phyloP scores from a whole-genome alignment of 2,888 invertebrate genomes.

The Dyspetes luteomarginatus region DNA sequence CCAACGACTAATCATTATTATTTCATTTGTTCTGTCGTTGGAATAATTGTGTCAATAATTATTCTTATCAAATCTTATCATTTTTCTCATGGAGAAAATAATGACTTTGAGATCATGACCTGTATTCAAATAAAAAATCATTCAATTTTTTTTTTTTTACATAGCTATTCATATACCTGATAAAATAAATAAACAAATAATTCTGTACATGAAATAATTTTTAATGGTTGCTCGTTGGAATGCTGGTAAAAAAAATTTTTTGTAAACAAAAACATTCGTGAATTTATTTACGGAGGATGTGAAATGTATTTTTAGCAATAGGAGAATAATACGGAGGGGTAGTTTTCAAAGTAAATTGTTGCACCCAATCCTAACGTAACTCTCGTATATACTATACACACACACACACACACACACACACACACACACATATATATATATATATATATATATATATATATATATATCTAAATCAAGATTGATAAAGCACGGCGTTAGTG shows the following conservation, averaged over 20 bases:
- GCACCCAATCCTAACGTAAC: background rate
- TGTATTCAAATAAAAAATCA: no score
- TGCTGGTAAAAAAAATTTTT: background rate
- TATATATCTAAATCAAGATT: constrained; percentile 77
- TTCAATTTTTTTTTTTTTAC: no score
- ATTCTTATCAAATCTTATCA: no score
- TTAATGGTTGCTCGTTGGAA: background rate
- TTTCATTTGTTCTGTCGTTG: no score
- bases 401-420: no score
- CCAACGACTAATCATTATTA: no score
- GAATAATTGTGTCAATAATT: no score
- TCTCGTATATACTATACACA: background rate
- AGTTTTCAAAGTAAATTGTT: background rate
- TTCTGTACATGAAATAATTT: background rate
- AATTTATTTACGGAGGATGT: background rate
- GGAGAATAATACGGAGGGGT: background rate
- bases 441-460: background rate
- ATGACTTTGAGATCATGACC: no score
- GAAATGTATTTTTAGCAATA: background rate
- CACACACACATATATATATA: no score
- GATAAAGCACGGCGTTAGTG: constrained; percentile 76
- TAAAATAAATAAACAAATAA: no score
- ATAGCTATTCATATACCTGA: no score
- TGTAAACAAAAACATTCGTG: background rate
- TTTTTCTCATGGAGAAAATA: no score